These are phyloP conservation scores for Desoria tigrina DNA, from an alignment of 2,888 invertebrate genomes.

Conservation along the genomic window DNA sequence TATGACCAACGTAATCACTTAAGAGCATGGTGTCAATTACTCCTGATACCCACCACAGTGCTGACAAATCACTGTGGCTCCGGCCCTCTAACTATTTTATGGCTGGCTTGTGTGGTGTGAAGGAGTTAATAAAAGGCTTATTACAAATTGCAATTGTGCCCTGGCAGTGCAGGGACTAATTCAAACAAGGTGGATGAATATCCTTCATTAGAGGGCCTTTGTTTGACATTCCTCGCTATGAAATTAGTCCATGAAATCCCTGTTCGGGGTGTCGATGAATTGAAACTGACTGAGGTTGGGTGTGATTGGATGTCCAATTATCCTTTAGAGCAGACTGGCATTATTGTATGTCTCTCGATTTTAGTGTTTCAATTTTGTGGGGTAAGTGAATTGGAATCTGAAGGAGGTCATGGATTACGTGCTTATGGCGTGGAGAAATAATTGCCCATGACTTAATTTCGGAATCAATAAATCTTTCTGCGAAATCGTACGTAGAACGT, in stretches of 20 bases:
- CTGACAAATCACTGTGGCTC: no score
- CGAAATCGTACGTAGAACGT: no score
- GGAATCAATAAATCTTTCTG: slow-evolving; percentile 8
- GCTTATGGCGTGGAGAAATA: background rate
- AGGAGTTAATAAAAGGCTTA: no score
- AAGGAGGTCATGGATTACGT: background rate
- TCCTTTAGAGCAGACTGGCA: no score
- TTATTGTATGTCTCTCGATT: background rate
- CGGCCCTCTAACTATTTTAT: no score
- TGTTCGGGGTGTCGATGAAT: no score
- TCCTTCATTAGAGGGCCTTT: slow-evolving; percentile 4
- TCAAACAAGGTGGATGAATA: background rate
- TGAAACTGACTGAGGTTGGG: no score
- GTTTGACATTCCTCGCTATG: background rate
- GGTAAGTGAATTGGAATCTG: background rate
- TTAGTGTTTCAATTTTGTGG: slow-evolving; percentile 4
- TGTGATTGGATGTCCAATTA: no score
- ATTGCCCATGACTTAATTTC: background rate
- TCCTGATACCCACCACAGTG: background rate
- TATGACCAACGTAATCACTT: slow-evolving; percentile 15
- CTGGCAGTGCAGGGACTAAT: no score
- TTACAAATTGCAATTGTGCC: no score
- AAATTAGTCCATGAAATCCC: background rate
- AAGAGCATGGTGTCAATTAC: slow-evolving; percentile 14
- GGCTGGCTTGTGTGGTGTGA: no score